Conservation (phyloP, 2,797 vertebrate genomes). For the Girardinus metallicus region DNA sequence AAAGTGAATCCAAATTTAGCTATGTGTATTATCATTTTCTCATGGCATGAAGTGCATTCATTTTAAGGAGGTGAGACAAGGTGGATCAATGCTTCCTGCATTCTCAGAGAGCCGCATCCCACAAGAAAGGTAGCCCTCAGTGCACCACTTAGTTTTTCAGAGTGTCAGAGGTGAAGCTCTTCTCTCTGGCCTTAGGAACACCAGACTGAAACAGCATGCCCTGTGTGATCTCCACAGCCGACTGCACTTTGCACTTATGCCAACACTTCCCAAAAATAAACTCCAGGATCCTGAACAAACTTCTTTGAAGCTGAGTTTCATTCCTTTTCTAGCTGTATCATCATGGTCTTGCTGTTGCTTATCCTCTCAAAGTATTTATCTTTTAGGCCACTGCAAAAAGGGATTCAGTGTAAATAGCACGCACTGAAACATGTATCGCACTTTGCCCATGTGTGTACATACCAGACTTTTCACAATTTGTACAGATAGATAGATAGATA, state of each 20-base stretch:
- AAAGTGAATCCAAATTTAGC: neutral
- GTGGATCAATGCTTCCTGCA: conserved; percentile 16
- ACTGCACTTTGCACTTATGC: conserved; percentile 55
- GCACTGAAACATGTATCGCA: neutral
- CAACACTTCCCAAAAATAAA: conserved; percentile 52
- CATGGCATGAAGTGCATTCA: neutral
- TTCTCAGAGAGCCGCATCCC: conserved; percentile 1
- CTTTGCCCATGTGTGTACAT: no score
- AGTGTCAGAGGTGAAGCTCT: conserved; percentile 36
- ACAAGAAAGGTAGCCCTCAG: neutral
- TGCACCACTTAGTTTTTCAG: conserved; percentile 19
- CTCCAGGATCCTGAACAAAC: conserved; percentile 45
- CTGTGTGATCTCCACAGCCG: conserved; percentile 38
- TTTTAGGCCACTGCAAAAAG: neutral
- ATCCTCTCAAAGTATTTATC: neutral
- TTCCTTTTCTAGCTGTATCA: conserved; percentile 43
- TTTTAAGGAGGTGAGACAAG: conserved; percentile 34
- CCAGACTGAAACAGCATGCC: conserved; percentile 32
- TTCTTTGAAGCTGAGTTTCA: conserved; percentile 37
- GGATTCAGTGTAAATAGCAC: neutral
- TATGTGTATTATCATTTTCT: conserved; percentile 11
- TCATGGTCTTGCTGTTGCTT: neutral
- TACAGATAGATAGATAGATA: no score
- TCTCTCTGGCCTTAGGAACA: conserved; percentile 30
- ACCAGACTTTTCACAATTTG: neutral